Evolutionary conservation across 2,797 vertebrate species (phyloP), one percentile per base, ranked within the genome.

Genomic region (Danio jaintianensis): DNA sequence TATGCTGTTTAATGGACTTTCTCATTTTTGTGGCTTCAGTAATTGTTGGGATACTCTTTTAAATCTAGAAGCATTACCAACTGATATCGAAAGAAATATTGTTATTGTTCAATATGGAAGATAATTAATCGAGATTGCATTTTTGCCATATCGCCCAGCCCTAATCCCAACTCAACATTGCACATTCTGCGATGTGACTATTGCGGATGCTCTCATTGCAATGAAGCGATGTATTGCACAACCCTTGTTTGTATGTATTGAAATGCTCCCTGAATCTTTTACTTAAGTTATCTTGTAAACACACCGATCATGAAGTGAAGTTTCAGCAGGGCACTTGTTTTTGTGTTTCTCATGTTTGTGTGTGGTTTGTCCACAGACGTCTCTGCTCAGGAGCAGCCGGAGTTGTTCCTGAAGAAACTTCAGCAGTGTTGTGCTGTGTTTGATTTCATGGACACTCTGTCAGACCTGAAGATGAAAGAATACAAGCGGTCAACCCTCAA

Each of bases 401-500:
- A 98, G 94, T 96, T 99, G 94, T 99, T 99, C 96, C 95, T 98
- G 94, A 99, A 99, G 96, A 99, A 99, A 95, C 95, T 99, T 93
- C 97, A 98, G 93, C 98, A 99, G 98, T 99, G 98, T 94, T 98
- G 98, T 93, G 97, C 98, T 78, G 94, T 99, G 93, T 99, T 99
- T 92, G 97, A 99, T 96, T 99, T 99, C 94, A 99, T 99, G 97
- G 98, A 99, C 96, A 98, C 97, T 82, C 95, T 99, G 93, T 97
- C 96, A 80, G 98, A 99, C 94, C 96, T 99, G 93, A 99, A 99
- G 96, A 98, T 98, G 97, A 99, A 99, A 95, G 98, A 99, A 95
- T 98, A 99, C 94, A 99, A 99, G 91, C 96, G 98, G 90, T 98
- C 98, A 92, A 99, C 97, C 87, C 97, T 99, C 95, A 99, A 98